Evolutionary conservation across 1,140 invertebrate species (phyloP), one percentile per base, ranked within the genome.

Genomic region (Scaptomyza pallida): DNA sequence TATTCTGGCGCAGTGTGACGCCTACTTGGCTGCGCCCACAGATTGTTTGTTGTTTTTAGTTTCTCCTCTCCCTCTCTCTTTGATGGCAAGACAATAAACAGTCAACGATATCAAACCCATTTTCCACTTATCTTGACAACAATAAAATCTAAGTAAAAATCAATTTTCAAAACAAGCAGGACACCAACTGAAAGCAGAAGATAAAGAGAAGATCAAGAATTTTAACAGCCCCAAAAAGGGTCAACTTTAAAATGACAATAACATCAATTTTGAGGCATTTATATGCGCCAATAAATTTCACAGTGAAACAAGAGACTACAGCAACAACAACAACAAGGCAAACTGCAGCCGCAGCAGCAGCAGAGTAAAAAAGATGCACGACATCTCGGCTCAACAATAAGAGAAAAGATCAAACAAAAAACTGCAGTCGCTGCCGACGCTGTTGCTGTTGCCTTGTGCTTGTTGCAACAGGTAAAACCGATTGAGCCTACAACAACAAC

Each of bases 261-360:
- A 86, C 82, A 86, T 88, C 78, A 86, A 86, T 86, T 86, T 86
- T 82, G 74, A 86, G 82, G 82, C 78, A 86, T 86, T 88, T 86
- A 86, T 86, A 86, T 86, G 82, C 82, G 82, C 82, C 78, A 86
- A 86, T 86, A 86, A 86, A 86, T 86, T 78, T 75, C 69, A 82
- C 60, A 72, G 68, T 74, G 67, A 74, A 77, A 77, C 56, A 74
- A 61, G 59, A 70, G 55, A 75, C 23, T 51, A 50, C 62, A 69
- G 23, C 50, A 69, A 40, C 57, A 65, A 65, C 33, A 63, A 61
- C n/a, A n/a, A n/a, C n/a, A n/a, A n/a, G n/a, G n/a, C n/a, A n/a
- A n/a, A n/a, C n/a, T n/a, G n/a, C n/a, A n/a, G n/a, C n/a, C n/a
- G 17, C 56, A 55, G 37, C 35, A 67, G 17, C 35, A 21, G 16